These are phyloP conservation scores for Cryptus viduatorius DNA, from an alignment of 2,888 invertebrate species.

Conservation along the genomic window DNA sequence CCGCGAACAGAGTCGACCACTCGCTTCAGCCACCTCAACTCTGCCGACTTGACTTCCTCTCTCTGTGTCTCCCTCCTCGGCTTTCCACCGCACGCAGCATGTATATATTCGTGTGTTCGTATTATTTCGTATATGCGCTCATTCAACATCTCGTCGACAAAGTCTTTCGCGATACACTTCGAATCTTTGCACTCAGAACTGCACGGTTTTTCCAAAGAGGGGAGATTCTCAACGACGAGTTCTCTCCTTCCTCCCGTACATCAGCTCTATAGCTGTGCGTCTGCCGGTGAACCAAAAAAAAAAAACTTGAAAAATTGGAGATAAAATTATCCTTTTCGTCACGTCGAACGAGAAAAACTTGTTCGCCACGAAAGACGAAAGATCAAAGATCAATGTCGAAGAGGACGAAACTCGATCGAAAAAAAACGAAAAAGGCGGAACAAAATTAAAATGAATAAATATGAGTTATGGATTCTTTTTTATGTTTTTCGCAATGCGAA, in stretches of 20 bases:
- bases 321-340: neutral
- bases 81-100: conserved; percentile 14
- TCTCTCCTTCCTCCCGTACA: too few relatives aligned
- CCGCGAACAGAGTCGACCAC: conserved; percentile 42
- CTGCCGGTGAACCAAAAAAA: too few relatives aligned
- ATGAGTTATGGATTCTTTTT: too few relatives aligned
- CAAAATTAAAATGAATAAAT: neutral
- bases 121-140: conserved; percentile 16
- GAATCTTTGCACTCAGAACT: too few relatives aligned
- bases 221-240: too few relatives aligned
- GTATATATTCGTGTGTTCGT: neutral
- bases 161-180: neutral
- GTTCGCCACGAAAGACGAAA: neutral
- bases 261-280: too few relatives aligned
- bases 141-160: neutral
- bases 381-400: neutral
- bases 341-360: neutral
- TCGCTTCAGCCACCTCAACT: conserved; percentile 43
- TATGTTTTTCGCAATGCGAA: neutral
- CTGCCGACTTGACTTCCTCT: neutral
- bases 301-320: neutral
- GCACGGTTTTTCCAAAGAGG: too few relatives aligned
- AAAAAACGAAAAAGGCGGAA: neutral
- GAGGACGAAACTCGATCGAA: neutral
- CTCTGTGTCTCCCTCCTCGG: conserved; percentile 52